Evolutionary conservation across 1,140 invertebrate genomes (phyloP).

Genomic region (Samia ricini): DNA sequence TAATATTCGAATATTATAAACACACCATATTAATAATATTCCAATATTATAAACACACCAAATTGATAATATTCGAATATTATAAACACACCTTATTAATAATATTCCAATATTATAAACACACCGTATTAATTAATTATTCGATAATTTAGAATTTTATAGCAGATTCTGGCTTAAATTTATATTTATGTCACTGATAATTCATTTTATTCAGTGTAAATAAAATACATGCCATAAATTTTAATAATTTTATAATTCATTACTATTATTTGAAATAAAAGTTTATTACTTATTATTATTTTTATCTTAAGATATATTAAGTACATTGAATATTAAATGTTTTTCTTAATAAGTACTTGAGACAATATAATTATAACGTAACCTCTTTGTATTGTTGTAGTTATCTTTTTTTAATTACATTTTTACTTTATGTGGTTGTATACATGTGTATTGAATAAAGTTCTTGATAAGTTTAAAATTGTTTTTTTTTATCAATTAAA

Average conservation of each 20-base stretch:
- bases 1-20: too few species aligned
- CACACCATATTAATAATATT: too few species aligned
- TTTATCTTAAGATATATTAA: neutral
- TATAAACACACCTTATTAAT: too few species aligned
- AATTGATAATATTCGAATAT: too few species aligned
- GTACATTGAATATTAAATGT: neutral
- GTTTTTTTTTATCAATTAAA: neutral
- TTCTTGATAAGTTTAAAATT: neutral
- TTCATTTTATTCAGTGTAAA: too few species aligned
- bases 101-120: too few species aligned
- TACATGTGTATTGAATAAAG: neutral
- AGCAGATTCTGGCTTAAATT: too few species aligned
- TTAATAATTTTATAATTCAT: neutral
- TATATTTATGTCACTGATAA: too few species aligned
- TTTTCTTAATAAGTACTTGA: neutral
- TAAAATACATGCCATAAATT: neutral
- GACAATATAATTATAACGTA: neutral
- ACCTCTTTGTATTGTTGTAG: neutral
- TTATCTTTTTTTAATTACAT: neutral
- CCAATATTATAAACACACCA: too few species aligned
- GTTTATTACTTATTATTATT: too few species aligned
- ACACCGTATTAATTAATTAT: too few species aligned
- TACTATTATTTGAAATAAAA: neutral
- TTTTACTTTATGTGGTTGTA: neutral
- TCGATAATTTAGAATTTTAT: too few species aligned